A percentile compares a stretch with the other conserved stretches of the same genome.
Conservation (phyloP, 2,113 vertebrate genomes). For the Gasterosteus aculeatus region DNA sequence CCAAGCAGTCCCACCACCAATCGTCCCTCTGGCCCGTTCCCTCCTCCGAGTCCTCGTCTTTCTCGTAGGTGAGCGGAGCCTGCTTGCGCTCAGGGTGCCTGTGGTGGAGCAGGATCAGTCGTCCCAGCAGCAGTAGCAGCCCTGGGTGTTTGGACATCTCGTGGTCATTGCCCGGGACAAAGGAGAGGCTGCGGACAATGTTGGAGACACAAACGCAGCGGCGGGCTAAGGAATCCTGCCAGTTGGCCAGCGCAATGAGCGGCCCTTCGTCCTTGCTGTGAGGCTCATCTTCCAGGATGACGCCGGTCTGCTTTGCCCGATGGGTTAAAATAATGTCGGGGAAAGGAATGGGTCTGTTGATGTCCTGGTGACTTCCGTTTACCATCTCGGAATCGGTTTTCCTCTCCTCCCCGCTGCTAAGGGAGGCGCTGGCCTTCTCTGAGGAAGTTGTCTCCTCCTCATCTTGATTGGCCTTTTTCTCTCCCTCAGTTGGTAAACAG, state of each 20-base stretch:
- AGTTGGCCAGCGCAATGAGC: constrained; percentile 90
- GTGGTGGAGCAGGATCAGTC: constrained; percentile 95
- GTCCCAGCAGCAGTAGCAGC: constrained; percentile 93
- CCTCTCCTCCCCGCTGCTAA: constrained; percentile 53
- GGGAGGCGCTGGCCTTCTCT: constrained; percentile 45
- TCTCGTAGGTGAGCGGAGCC: constrained; percentile 96
- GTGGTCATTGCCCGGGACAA: constrained; percentile 96
- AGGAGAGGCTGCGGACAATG: constrained; percentile 97
- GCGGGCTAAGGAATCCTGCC: constrained; percentile 96
- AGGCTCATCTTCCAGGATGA: constrained; percentile 97
- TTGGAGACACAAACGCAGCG: constrained; percentile 97
- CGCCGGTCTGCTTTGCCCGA: constrained; percentile 82
- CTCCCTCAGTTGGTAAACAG: constrained; percentile 66
- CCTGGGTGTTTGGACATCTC: constrained; percentile 99
- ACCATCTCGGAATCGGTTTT: constrained; percentile 44
- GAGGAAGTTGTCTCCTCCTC: constrained; percentile 61
- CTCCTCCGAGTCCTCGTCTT: constrained; percentile 96
- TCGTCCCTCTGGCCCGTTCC: constrained; percentile 93
- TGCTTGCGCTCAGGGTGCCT: constrained; percentile 97
- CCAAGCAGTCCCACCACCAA: constrained; percentile 99
- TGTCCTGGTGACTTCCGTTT: constrained; percentile 78
- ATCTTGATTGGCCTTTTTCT: constrained; percentile 74
- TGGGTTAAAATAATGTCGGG: constrained; percentile 75
- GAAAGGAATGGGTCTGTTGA: constrained; percentile 82
- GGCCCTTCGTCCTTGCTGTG: constrained; percentile 98